Base-by-base conservation (phyloP, 2,888 invertebrate genomes). In the Tryphoninae sp. region DNA sequence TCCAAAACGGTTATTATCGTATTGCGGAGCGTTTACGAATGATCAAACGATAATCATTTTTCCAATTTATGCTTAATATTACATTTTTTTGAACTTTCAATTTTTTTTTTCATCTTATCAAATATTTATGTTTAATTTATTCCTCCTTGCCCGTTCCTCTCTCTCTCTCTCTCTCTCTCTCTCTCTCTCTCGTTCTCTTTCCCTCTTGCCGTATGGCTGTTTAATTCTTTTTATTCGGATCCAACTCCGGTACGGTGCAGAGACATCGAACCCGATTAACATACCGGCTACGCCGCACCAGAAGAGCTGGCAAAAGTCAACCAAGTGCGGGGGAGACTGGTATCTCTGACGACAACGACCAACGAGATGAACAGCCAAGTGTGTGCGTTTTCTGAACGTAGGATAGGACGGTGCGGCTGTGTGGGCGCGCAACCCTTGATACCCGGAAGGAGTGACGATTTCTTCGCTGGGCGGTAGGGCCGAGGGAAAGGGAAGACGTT, bases 401-500 rank as follows among this genome's bases (percentile, higher is more conserved):
- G 19, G 19, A n/a, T 33, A n/a, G 26, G 55, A 7, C 6, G 55
- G 67, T 22, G 78, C 80, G 76, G 78, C 78, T 67, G 85, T 85
- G 86, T 84, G 83, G 75, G 74, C 40, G 81, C 78, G 84, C 83
- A 83, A 87, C 86, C 86, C 81, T 84, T 55, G 51, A 83, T 86
- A 89, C 90, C 90, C 89, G 90, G 90, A 90, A 90, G 90, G 88
- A 85, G 87, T 86, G 88, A 87, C 84, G 83, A 85, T 83, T 75
- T 61, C 75, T 61, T 75, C 67, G 61, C 59, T 33, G 51, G 51
- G 8, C 26, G 11, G 13, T 22, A 62, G 40, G 53, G 51, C 4
- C 49, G 65, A 9, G 19, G 33, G 53, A 6, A 53, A 45, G 26
- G 62, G 61, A 72, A 40, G 40, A 55, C 45, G 89, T 87, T 91